Conservation (phyloP, 2,888 invertebrate genomes). For the Parnassius orleans region DNA sequence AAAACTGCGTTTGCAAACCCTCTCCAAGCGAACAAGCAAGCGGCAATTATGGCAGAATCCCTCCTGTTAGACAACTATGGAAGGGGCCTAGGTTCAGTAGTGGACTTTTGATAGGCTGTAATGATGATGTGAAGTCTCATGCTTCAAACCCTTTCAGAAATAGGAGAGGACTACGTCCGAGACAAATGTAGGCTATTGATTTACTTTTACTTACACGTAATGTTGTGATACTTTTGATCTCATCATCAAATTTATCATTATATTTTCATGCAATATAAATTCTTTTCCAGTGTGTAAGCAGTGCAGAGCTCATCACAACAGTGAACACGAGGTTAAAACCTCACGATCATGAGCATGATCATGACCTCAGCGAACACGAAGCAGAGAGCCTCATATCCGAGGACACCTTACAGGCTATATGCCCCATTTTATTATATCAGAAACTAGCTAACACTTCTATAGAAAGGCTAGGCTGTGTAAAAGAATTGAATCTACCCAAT, state of each 20-base stretch:
- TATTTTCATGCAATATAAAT: background rate
- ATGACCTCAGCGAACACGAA: slow-evolving; percentile 40
- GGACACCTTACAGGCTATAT: slow-evolving; percentile 76
- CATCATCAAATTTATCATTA: background rate
- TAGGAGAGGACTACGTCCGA: no score
- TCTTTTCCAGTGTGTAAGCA: slow-evolving; percentile 69
- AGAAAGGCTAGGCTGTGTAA: slow-evolving; percentile 81
- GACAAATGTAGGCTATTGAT: no score
- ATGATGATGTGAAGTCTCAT: no score
- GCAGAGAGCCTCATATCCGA: slow-evolving; percentile 47
- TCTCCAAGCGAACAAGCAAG: no score
- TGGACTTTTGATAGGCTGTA: no score
- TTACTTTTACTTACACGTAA: no score
- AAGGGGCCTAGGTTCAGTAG: no score
- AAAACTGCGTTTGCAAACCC: no score
- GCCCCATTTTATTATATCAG: slow-evolving; percentile 86
- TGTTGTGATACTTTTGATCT: background rate
- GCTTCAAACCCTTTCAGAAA: no score
- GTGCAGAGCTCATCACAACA: slow-evolving; percentile 65
- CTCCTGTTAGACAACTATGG: no score
- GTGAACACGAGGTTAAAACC: slow-evolving; percentile 66
- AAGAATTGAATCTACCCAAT: slow-evolving; percentile 48
- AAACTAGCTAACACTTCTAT: slow-evolving; percentile 78
- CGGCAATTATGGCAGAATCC: no score
- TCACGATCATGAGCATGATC: slow-evolving; percentile 44